These are phyloP conservation scores for Scaptomyza pallida DNA, from an alignment of 1,140 invertebrate species.

Conservation along the genomic window DNA sequence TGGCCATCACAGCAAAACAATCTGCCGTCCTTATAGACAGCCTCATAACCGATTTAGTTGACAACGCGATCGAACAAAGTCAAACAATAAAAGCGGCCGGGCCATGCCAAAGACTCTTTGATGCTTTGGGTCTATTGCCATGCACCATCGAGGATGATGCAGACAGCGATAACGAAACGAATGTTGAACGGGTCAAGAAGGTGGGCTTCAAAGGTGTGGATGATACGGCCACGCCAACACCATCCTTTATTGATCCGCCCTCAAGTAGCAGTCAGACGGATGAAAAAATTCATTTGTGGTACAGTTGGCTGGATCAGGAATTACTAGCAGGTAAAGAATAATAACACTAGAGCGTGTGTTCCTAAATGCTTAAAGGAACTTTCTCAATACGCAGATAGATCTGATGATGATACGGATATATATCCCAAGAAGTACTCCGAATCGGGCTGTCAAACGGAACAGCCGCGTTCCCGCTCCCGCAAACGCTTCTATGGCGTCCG, in stretches of 20 bases:
- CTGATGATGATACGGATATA: conserved; percentile 59
- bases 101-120: conserved; percentile 59
- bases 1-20: conserved; percentile 57
- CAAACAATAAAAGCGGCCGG: conserved; percentile 1
- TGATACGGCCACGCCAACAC: not conserved
- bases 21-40: conserved; percentile 48
- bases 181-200: not conserved
- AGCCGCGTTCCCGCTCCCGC: conserved; percentile 35
- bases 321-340: conserved; percentile 45
- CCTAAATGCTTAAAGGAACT: not conserved
- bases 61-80: conserved; percentile 46
- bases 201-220: not conserved
- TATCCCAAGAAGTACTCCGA: conserved; percentile 11
- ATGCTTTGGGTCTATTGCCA: conserved; percentile 51
- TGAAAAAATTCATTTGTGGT: conserved; percentile 25
- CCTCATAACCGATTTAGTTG: conserved; percentile 61
- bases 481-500: not conserved
- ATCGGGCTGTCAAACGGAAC: conserved; percentile 57
- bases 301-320: conserved; percentile 45
- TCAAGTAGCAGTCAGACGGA: not conserved
- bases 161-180: not conserved
- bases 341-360: not conserved
- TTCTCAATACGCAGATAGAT: conserved; percentile 44
- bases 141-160: conserved; percentile 14
- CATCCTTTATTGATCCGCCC: not conserved